Percentiles rank a stretch among this genome's conserved stretches.
Conservation (phyloP, 2,113 vertebrate species). For the Polyodon spathula region DNA sequence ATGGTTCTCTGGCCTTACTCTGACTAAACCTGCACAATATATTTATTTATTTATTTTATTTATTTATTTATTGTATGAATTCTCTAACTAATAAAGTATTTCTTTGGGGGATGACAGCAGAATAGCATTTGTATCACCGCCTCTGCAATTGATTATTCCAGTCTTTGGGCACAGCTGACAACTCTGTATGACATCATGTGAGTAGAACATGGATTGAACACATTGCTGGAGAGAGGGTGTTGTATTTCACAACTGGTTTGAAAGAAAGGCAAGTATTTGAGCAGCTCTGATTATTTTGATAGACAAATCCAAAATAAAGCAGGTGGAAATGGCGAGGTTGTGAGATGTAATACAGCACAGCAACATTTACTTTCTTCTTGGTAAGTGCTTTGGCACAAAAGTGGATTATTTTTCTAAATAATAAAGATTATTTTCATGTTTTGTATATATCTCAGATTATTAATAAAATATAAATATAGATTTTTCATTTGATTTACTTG, state of each 20-base stretch:
- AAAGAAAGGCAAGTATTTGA: constrained; percentile 14
- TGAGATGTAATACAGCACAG: not conserved
- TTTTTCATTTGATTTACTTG: too few relatives aligned
- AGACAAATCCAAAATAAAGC: not conserved
- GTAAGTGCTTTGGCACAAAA: constrained; percentile 7
- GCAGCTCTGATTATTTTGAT: constrained; percentile 10
- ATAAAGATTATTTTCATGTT: too few relatives aligned
- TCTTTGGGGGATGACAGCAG: too few relatives aligned
- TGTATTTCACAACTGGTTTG: constrained; percentile 5
- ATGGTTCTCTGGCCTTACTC: too few relatives aligned
- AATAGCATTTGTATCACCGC: constrained; percentile 12
- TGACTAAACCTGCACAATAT: too few relatives aligned
- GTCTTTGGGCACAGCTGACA: constrained; percentile 12
- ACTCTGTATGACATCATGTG: constrained; percentile 23
- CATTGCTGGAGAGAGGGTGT: constrained; percentile 13
- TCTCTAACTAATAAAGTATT: too few relatives aligned
- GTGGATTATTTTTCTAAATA: too few relatives aligned
- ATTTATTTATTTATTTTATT: too few relatives aligned
- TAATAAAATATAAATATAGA: too few relatives aligned
- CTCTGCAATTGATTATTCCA: constrained; percentile 21
- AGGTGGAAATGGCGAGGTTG: constrained; percentile 7
- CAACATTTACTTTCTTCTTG: constrained; percentile 2
- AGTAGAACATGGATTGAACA: constrained; percentile 14
- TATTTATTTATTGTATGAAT: too few relatives aligned
- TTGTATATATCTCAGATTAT: too few relatives aligned